Evolutionary conservation across 2,888 invertebrate genomes (phyloP).

Genomic region (Lasioglossum malachurum): DNA sequence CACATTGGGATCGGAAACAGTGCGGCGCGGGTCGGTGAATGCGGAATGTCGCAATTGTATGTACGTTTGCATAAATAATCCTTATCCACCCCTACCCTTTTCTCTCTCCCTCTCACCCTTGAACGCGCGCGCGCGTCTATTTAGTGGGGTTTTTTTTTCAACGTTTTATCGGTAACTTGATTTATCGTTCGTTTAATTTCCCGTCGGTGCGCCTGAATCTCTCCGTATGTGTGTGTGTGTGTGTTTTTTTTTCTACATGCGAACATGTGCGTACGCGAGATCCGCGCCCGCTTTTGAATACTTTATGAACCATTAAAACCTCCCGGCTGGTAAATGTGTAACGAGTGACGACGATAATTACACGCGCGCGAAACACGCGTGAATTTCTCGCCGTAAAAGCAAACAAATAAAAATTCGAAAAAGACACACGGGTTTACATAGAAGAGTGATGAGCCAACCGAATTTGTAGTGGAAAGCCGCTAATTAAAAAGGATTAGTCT

Average conservation of each 20-base stretch:
- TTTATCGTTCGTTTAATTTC: conserved; percentile 49
- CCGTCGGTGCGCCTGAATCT: conserved; percentile 3
- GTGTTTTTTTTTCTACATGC: conserved; percentile 16
- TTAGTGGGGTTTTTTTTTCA: conserved; percentile 14
- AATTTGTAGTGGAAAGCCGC: too few species aligned
- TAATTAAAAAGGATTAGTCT: too few species aligned
- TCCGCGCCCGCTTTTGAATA: conserved; percentile 25
- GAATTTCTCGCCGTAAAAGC: neutral
- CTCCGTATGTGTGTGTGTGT: neutral
- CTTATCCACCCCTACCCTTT: neutral
- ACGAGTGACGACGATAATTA: conserved; percentile 38
- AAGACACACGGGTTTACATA: too few species aligned
- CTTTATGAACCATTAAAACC: conserved; percentile 47
- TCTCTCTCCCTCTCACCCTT: neutral
- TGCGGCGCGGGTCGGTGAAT: neutral
- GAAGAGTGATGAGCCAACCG: too few species aligned
- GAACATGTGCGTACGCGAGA: conserved; percentile 7
- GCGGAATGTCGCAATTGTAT: conserved; percentile 10
- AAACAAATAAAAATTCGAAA: neutral
- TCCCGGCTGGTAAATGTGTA: conserved; percentile 33
- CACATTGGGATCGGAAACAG: conserved; percentile 11
- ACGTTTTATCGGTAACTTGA: conserved; percentile 41
- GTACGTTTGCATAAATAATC: conserved; percentile 44
- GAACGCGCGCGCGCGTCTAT: neutral
- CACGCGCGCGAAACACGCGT: conserved; percentile 21